Evolutionary conservation across 2,888 invertebrate genomes (phyloP).

Genomic region (Cremastinae sp.): DNA sequence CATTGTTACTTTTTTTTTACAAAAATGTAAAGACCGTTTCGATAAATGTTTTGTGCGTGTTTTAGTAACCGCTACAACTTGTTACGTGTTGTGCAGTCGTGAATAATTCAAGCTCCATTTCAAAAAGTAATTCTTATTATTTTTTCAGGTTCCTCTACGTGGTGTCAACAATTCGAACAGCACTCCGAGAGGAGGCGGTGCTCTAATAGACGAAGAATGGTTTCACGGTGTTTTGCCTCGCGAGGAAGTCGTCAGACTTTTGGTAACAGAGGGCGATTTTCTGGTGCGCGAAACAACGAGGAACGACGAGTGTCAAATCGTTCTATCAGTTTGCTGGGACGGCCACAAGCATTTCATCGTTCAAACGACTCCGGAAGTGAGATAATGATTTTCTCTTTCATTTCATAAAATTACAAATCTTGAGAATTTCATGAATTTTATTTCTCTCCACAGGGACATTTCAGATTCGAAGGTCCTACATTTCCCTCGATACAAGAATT

Average conservation of each 20-base stretch:
- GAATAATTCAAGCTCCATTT: not conserved
- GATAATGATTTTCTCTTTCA: not conserved
- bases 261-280: slow-evolving; percentile 96
- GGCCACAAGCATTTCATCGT: slow-evolving; percentile 98
- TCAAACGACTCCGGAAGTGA: slow-evolving; percentile 94
- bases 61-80: no score
- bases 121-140: not conserved
- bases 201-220: slow-evolving; percentile 96
- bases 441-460: slow-evolving; percentile 87
- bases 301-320: slow-evolving; percentile 95
- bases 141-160: slow-evolving; percentile 71
- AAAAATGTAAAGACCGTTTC: no score
- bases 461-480: slow-evolving; percentile 95
- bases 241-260: slow-evolving; percentile 95
- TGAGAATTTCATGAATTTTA: slow-evolving; percentile 12
- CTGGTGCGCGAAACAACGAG: slow-evolving; percentile 95
- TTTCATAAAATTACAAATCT: slow-evolving; percentile 19
- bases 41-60: no score
- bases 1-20: no score
- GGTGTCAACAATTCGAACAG: slow-evolving; percentile 71
- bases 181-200: slow-evolving; percentile 82
- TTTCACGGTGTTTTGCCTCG: slow-evolving; percentile 98
- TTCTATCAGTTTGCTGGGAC: slow-evolving; percentile 97
- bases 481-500: slow-evolving; percentile 96
- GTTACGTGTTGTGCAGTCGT: not conserved